Evolutionary conservation across 2,888 invertebrate genomes (phyloP).

Genomic region (Andricus curvator): DNA sequence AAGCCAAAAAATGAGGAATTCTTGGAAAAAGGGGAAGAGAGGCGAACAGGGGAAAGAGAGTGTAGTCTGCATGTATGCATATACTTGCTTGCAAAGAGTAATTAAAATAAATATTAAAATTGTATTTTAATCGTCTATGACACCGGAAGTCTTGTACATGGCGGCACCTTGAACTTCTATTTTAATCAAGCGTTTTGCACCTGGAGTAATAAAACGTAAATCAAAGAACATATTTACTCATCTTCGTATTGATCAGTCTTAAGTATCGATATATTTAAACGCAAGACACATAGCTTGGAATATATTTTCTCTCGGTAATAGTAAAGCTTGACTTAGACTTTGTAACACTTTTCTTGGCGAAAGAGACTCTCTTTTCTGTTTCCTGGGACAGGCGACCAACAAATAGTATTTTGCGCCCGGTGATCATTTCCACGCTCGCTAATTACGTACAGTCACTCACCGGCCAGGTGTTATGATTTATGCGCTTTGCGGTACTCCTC

Average conservation of each 20-base stretch:
- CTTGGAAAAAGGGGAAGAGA: no score
- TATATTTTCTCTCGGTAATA: not conserved
- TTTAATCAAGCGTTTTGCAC: not conserved
- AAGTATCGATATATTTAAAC: constrained; percentile 21
- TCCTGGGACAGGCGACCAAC: constrained; percentile 15
- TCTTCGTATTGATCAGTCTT: constrained; percentile 19
- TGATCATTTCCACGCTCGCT: constrained; percentile 46
- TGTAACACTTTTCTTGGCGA: constrained; percentile 33
- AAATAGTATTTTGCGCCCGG: constrained; percentile 24
- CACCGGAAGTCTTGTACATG: not conserved
- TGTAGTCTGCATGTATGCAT: not conserved
- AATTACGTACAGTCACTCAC: constrained; percentile 56
- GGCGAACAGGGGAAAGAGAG: no score
- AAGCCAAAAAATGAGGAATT: no score
- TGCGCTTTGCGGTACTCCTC: constrained; percentile 54
- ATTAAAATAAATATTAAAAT: not conserved
- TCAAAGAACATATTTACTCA: constrained; percentile 15
- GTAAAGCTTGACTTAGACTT: constrained; percentile 16
- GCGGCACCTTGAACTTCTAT: constrained; percentile 24
- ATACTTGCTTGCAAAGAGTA: not conserved
- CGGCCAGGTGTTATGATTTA: constrained; percentile 58
- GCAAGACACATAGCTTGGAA: not conserved
- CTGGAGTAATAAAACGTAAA: constrained; percentile 22
- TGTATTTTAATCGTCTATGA: not conserved
- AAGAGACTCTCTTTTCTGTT: not conserved